phyloP scores from a whole-genome alignment of 2,797 vertebrate genomes.

The Ctenochaetus hawaiiensis region DNA sequence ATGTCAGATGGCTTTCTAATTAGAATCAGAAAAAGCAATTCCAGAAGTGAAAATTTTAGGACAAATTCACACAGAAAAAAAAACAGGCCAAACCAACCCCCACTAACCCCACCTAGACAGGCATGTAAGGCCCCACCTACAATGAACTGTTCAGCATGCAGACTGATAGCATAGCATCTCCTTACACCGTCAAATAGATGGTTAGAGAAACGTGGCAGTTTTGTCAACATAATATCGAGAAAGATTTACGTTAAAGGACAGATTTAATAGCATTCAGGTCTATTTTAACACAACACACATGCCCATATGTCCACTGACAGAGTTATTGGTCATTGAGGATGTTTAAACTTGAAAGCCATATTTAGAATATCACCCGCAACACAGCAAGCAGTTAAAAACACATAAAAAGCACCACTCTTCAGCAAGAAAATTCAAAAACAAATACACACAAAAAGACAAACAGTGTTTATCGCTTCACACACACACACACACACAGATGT shows the following conservation, averaged over 20 bases:
- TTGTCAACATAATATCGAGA: too few species aligned
- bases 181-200: neutral
- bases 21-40: conserved; percentile 40
- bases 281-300: too few species aligned
- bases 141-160: neutral
- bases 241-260: too few species aligned
- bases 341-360: too few species aligned
- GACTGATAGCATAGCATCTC: neutral
- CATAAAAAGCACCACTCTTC: neutral
- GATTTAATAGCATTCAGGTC: too few species aligned
- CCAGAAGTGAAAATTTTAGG: conserved; percentile 55
- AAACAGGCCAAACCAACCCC: conserved; percentile 39
- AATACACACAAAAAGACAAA: neutral
- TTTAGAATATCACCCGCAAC: neutral
- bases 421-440: neutral
- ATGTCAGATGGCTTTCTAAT: conserved; percentile 45
- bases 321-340: too few species aligned
- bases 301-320: too few species aligned
- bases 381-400: neutral
- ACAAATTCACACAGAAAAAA: conserved; percentile 51
- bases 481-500: too few species aligned
- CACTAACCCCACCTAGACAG: conserved; percentile 39
- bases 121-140: conserved; percentile 41
- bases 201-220: neutral
- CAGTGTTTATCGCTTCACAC: too few species aligned